These are phyloP conservation scores for Paramisgurnus dabryanus DNA, from an alignment of 2,113 vertebrate genomes.

Conservation along the genomic window DNA sequence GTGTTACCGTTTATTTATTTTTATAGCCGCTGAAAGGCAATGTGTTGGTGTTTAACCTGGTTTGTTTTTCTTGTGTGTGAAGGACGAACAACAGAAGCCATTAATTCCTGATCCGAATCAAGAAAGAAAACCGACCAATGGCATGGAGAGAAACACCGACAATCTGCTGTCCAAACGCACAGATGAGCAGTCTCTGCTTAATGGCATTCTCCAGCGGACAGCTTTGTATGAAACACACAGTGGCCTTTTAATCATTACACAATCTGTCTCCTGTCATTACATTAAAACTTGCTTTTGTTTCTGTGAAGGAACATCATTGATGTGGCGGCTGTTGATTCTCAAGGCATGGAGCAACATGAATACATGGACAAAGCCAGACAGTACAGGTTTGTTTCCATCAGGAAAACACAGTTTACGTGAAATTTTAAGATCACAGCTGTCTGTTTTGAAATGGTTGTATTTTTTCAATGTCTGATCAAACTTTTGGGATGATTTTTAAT, in stretches of 20 bases:
- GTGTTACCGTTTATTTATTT: no score
- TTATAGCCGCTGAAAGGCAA: no score
- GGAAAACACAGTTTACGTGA: no score
- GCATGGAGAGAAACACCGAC: constrained; percentile 80
- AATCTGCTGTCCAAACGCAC: constrained; percentile 83
- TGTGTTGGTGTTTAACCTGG: not conserved
- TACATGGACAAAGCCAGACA: constrained; percentile 97
- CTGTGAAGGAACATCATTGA: constrained; percentile 91
- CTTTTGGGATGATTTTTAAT: no score
- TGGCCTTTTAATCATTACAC: not conserved
- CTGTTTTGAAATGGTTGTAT: no score
- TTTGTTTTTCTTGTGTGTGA: not conserved
- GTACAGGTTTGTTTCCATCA: constrained; percentile 81
- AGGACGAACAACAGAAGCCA: constrained; percentile 76
- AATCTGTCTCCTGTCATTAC: not conserved
- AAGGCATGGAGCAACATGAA: constrained; percentile 96
- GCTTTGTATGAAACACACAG: constrained; percentile 79
- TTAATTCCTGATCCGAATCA: constrained; percentile 84
- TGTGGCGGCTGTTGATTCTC: constrained; percentile 92
- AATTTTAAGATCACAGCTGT: no score
- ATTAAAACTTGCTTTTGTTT: not conserved
- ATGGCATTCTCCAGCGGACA: constrained; percentile 91
- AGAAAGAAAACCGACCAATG: constrained; percentile 85
- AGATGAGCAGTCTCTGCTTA: constrained; percentile 91
- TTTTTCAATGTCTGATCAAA: no score